phyloP scores from a whole-genome alignment of 1,140 invertebrate genomes.

The Pteromalus puparum region DNA sequence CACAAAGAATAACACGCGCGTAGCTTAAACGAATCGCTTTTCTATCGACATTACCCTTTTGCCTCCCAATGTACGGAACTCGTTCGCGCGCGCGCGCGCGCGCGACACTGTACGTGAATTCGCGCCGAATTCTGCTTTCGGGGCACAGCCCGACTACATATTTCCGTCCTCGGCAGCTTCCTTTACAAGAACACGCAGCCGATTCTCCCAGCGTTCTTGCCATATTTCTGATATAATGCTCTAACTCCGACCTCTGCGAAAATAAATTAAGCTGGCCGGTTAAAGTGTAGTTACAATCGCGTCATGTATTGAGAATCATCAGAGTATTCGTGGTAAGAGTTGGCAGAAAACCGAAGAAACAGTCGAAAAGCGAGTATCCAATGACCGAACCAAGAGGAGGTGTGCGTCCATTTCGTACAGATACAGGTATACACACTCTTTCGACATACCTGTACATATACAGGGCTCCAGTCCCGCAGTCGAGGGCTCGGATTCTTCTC shows the following conservation, averaged over 20 bases:
- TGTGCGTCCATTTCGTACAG: not conserved
- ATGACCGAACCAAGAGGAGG: not conserved
- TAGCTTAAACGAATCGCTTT: conserved; percentile 21
- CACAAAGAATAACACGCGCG: not conserved
- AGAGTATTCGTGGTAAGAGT: not conserved
- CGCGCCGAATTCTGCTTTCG: conserved; percentile 1
- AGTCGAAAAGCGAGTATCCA: not conserved
- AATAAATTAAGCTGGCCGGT: conserved; percentile 52
- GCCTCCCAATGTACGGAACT: not conserved
- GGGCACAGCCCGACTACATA: conserved; percentile 28
- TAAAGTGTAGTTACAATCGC: not conserved
- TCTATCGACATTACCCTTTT: not conserved
- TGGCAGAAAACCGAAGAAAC: not conserved
- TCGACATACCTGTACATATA: not conserved
- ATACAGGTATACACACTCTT: not conserved
- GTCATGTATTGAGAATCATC: too few relatives aligned
- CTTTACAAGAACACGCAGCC: not conserved
- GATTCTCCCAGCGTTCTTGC: conserved; percentile 10
- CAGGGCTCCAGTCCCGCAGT: conserved; percentile 14
- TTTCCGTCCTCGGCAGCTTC: conserved; percentile 6
- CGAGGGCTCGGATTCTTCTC: conserved; percentile 52
- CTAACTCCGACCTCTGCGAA: not conserved
- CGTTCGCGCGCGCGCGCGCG: too few relatives aligned
- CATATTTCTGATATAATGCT: conserved; percentile 12
- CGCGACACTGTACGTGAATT: conserved; percentile 9